These are phyloP conservation scores for Nesidiocoris tenuis DNA, from an alignment of 2,888 invertebrate species.

Conservation along the genomic window DNA sequence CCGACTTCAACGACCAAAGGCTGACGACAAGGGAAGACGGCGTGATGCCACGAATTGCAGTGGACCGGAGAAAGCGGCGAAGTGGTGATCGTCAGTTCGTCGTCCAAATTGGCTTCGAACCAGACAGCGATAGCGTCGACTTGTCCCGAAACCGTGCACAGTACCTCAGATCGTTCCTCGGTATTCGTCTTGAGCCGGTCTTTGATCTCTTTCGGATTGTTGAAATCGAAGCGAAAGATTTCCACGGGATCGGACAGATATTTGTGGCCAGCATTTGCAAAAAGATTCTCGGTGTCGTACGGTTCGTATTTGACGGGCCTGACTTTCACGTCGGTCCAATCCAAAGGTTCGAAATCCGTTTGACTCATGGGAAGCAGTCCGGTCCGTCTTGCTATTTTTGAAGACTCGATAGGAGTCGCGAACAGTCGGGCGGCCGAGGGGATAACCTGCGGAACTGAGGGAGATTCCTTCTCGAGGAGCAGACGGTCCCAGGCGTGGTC, in stretches of 20 bases:
- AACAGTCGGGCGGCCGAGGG: slow-evolving; percentile 66
- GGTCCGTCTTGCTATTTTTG: slow-evolving; percentile 58
- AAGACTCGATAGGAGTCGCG: slow-evolving; percentile 63
- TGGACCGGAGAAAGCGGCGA: slow-evolving; percentile 47
- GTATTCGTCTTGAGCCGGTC: slow-evolving; percentile 54
- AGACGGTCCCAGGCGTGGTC: slow-evolving; percentile 69
- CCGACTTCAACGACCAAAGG: not conserved
- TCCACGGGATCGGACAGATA: slow-evolving; percentile 62
- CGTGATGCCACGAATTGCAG: slow-evolving; percentile 69
- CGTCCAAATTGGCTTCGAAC: slow-evolving; percentile 71
- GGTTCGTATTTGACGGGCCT: slow-evolving; percentile 56
- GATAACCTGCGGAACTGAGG: slow-evolving; percentile 57
- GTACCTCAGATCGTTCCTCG: slow-evolving; percentile 53
- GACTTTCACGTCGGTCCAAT: slow-evolving; percentile 53
- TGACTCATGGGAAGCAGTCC: slow-evolving; percentile 54
- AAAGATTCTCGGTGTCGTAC: slow-evolving; percentile 71
- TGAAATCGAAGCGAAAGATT: slow-evolving; percentile 65
- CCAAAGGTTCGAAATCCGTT: slow-evolving; percentile 48
- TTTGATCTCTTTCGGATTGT: slow-evolving; percentile 59
- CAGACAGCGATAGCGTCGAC: slow-evolving; percentile 69
- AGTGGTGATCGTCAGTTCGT: slow-evolving; percentile 60
- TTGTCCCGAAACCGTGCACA: slow-evolving; percentile 57
- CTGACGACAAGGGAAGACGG: slow-evolving; percentile 64
- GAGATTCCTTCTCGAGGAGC: slow-evolving; percentile 53
- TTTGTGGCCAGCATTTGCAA: slow-evolving; percentile 58